Conservation (phyloP, 2,113 vertebrate genomes). For the rat (Rattus norvegicus) region DNA sequence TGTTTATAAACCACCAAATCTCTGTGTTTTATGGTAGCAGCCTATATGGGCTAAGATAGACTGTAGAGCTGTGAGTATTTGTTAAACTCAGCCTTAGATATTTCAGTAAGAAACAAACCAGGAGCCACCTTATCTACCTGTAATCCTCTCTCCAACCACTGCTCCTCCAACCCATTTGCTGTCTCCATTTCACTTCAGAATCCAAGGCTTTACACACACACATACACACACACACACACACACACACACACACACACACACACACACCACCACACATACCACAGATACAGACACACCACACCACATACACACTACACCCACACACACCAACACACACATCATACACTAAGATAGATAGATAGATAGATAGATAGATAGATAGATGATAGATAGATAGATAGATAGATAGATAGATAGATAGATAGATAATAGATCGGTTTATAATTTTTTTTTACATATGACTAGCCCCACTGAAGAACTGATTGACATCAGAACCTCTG, state of each 20-base stretch:
- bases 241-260: not conserved
- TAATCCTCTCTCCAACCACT: not conserved
- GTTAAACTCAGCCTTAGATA: not conserved
- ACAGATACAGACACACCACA: no score
- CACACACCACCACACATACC: not conserved
- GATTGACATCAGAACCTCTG: not conserved
- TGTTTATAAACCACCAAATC: not conserved
- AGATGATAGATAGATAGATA: no score
- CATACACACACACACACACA: not conserved
- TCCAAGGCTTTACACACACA: not conserved
- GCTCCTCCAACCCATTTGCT: not conserved
- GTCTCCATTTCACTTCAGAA: not conserved
- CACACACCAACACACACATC: no score
- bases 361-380: no score
- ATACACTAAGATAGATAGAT: no score
- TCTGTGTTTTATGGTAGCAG: not conserved
- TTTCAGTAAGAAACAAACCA: constrained; percentile 11
- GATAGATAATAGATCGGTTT: no score
- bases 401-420: no score
- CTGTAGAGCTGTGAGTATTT: not conserved
- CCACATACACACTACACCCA: not conserved
- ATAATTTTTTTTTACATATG: not conserved
- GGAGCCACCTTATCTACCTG: not conserved
- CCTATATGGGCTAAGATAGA: not conserved
- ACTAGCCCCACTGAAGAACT: not conserved